Conservation (phyloP, 2,797 vertebrate genomes). For the Arctocebus calabarensis region DNA sequence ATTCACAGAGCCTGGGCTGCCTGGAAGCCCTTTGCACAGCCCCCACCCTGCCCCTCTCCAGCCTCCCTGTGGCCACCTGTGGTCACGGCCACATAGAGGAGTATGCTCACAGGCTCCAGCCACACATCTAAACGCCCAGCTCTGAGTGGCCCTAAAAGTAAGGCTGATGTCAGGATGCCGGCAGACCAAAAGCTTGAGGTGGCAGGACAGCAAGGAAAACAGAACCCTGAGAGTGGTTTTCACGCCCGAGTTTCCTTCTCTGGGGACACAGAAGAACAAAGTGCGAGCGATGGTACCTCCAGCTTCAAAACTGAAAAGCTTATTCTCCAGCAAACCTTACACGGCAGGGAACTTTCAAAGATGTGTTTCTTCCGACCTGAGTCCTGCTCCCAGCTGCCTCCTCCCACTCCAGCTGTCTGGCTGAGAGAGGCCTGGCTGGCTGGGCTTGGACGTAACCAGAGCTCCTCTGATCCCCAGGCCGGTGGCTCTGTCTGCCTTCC, state of each 20-base stretch:
- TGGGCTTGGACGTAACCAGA: neutral
- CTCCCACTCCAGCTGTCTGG: conserved; percentile 29
- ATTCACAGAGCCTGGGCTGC: accelerated
- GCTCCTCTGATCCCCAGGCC: conserved; percentile 52
- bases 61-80: no score
- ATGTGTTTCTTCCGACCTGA: neutral
- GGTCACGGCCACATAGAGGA: neutral
- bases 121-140: neutral
- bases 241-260: accelerated
- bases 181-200: neutral
- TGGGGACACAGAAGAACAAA: neutral
- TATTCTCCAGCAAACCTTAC: neutral
- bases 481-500: conserved; percentile 41
- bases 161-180: conserved; percentile 14
- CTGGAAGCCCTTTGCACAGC: no score
- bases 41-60: accelerated
- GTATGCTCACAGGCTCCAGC: neutral
- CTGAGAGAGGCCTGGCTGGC: accelerated
- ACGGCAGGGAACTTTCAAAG: neutral
- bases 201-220: conserved; percentile 4
- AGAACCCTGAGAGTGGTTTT: neutral
- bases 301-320: neutral
- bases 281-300: neutral
- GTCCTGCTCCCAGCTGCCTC: neutral
- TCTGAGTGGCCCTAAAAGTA: conserved; percentile 65